These are phyloP conservation scores for Ia io DNA, from an alignment of 2,113 vertebrate species.

Conservation along the genomic window DNA sequence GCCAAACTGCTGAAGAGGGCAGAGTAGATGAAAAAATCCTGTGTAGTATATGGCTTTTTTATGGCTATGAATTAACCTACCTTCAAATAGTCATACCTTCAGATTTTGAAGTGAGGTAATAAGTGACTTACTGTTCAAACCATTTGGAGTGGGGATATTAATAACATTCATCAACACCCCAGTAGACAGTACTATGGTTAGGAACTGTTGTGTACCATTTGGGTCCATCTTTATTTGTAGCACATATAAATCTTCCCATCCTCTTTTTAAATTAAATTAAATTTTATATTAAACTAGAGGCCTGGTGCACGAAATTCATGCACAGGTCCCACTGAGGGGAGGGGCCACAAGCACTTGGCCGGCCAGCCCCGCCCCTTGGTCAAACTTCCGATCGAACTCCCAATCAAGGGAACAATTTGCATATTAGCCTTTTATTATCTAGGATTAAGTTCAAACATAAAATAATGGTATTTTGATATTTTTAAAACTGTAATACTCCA, in stretches of 20 bases:
- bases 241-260: not conserved
- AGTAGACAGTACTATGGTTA: not conserved
- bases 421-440: too few species aligned
- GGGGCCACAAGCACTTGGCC: too few species aligned
- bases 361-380: too few species aligned
- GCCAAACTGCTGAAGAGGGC: not conserved
- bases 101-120: not conserved
- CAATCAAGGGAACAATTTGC: too few species aligned
- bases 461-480: not conserved
- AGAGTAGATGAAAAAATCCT: not conserved
- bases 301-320: too few species aligned
- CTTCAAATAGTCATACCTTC: not conserved
- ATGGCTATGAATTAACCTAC: not conserved
- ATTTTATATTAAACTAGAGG: not conserved
- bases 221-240: not conserved
- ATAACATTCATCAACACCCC: not conserved
- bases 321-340: too few species aligned
- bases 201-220: not conserved
- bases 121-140: not conserved
- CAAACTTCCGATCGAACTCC: too few species aligned
- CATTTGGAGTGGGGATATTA: not conserved
- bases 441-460: not conserved
- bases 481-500: not conserved
- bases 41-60: not conserved
- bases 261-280: not conserved